Percentiles rank a stretch among this genome's conserved stretches.
Conservation (phyloP, 2,888 invertebrate species). For the Archips crataeganus region DNA sequence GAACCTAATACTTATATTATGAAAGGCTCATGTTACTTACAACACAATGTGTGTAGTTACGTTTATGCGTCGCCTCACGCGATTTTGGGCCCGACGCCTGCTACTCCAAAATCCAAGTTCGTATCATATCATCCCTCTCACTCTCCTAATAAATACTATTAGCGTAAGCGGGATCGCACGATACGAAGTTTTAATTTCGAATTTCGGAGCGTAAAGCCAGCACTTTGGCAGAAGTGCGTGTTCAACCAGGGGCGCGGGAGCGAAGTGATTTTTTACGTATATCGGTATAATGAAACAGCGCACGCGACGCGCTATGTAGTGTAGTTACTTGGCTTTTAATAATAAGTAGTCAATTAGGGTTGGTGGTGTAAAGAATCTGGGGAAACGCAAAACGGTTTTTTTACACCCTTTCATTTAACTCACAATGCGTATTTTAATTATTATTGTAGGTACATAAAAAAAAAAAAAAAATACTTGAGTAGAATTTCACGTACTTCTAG, state of each 20-base stretch:
- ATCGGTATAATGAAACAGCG: constrained; percentile 67
- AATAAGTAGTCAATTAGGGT: constrained; percentile 35
- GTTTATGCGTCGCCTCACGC: constrained; percentile 58
- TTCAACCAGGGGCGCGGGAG: constrained; percentile 61
- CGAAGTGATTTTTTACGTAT: constrained; percentile 69
- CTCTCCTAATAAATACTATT: no score
- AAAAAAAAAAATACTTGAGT: no score
- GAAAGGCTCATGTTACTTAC: constrained; percentile 37
- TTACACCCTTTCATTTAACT: no score
- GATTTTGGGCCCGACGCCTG: constrained; percentile 46
- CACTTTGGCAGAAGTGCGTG: constrained; percentile 65
- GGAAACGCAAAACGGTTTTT: background rate
- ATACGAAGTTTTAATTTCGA: no score
- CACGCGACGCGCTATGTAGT: constrained; percentile 65
- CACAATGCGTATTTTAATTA: no score
- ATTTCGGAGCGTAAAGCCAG: constrained; percentile 36
- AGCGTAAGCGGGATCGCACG: no score
- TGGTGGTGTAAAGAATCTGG: constrained; percentile 4
- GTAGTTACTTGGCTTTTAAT: constrained; percentile 44
- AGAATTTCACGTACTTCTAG: no score
- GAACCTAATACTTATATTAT: constrained; percentile 29
- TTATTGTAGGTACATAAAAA: no score
- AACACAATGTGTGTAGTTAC: constrained; percentile 52
- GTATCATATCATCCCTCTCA: no score
- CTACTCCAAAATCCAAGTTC: no score